Evolutionary conservation across 1,140 invertebrate genomes (phyloP).

Genomic region (Palaemon carinicauda): DNA sequence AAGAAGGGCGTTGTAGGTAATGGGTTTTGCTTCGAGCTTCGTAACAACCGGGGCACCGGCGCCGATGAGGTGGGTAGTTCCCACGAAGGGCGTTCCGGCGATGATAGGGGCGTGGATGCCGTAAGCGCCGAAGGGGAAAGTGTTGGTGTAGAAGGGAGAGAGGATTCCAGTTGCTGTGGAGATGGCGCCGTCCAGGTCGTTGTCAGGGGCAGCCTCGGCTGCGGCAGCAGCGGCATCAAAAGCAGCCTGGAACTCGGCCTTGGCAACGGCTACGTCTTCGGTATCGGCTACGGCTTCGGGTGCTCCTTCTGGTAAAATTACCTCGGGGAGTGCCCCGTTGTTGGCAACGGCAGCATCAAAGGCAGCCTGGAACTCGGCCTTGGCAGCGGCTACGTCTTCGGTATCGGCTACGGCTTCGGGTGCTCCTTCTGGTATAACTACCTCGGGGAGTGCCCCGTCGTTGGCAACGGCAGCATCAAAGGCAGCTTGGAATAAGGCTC

Average conservation of each 20-base stretch:
- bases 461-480: neutral
- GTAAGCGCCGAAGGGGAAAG: neutral
- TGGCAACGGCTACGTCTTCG: conserved; percentile 46
- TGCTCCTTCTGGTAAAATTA: conserved; percentile 12
- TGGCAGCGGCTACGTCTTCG: neutral
- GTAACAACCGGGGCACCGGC: neutral
- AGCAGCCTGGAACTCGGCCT: conserved; percentile 42
- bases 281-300: conserved; percentile 52
- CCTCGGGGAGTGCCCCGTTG: conserved; percentile 50
- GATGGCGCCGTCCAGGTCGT: neutral
- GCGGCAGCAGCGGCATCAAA: conserved; percentile 18
- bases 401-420: neutral
- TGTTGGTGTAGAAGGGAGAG: neutral
- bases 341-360: neutral
- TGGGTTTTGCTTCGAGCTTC: neutral
- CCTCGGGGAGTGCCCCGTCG: neutral
- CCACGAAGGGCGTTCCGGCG: neutral
- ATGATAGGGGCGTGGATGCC: neutral
- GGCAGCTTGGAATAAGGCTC: conserved; percentile 11
- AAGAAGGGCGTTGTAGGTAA: neutral
- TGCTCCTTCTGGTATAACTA: neutral
- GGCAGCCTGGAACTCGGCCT: neutral
- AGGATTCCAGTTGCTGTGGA: neutral
- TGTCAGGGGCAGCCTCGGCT: conserved; percentile 53
- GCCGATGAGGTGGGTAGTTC: neutral